phyloP scores from a whole-genome alignment of 2,888 invertebrate genomes.

The Lissocephala sabroskyi region DNA sequence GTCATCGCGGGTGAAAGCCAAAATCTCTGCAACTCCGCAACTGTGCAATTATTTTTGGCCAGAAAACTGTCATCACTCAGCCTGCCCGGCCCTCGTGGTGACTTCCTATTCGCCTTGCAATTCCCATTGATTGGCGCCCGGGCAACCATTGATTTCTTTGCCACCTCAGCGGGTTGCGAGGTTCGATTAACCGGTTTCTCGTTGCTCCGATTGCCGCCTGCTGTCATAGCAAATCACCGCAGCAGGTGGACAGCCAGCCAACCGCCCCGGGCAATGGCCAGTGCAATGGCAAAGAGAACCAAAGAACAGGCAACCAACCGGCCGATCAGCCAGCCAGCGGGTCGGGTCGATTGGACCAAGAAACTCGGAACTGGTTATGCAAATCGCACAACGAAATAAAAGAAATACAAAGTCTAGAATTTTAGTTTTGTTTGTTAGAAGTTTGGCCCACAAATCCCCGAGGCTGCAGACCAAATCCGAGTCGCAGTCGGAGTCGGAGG shows the following conservation, averaged over 20 bases:
- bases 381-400: constrained; percentile 21
- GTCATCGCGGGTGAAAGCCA: background rate
- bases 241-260: constrained; percentile 23
- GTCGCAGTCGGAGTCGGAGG: too few relatives aligned
- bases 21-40: background rate
- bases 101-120: too few relatives aligned
- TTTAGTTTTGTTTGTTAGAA: too few relatives aligned
- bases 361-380: constrained; percentile 53
- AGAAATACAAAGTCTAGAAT: background rate
- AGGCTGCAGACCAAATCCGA: too few relatives aligned
- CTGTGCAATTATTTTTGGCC: constrained; percentile 1
- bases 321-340: background rate
- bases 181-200: background rate
- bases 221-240: constrained; percentile 22
- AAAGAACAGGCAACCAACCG: background rate
- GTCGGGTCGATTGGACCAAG: background rate
- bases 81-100: too few relatives aligned
- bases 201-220: constrained; percentile 39
- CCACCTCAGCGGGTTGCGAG: too few relatives aligned
- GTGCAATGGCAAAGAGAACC: too few relatives aligned
- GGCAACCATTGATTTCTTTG: too few relatives aligned
- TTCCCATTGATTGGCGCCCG: too few relatives aligned
- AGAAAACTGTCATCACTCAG: too few relatives aligned
- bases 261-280: constrained; percentile 4
- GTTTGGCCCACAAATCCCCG: too few relatives aligned